Evolutionary conservation across 2,113 vertebrate genomes (phyloP).

Genomic region (Phrynocephalus versicolor): DNA sequence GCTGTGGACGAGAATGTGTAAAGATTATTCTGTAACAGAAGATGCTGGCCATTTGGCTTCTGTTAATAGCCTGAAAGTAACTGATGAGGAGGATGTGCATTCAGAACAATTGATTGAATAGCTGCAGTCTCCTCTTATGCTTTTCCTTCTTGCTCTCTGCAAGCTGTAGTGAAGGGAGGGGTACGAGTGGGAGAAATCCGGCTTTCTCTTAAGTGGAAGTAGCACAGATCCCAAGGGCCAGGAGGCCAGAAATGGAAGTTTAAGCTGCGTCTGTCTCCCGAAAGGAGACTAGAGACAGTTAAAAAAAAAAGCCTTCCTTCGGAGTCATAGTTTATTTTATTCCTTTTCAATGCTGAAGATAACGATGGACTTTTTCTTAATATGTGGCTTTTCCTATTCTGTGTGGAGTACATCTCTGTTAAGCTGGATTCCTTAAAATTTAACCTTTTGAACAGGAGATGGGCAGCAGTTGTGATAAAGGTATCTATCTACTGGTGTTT

Average conservation of each 20-base stretch:
- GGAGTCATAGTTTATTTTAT: conserved; percentile 62
- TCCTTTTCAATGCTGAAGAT: conserved; percentile 68
- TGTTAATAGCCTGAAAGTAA: conserved; percentile 82
- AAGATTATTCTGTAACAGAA: conserved; percentile 61
- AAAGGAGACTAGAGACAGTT: conserved; percentile 21
- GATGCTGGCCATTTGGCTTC: conserved; percentile 65
- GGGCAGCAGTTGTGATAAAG: conserved; percentile 97
- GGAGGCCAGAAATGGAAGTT: conserved; percentile 71
- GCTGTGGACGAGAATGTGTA: conserved; percentile 54
- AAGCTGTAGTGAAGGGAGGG: conserved; percentile 72
- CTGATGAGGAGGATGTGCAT: conserved; percentile 86
- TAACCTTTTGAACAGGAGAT: conserved; percentile 83
- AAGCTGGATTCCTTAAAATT: conserved; percentile 74
- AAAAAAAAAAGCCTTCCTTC: conserved; percentile 67
- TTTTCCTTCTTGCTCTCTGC: conserved; percentile 64
- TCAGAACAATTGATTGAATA: conserved; percentile 87
- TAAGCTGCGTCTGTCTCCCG: conserved; percentile 64
- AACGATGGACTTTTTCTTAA: conserved; percentile 75
- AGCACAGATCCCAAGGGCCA: conserved; percentile 76
- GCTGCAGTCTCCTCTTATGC: conserved; percentile 79
- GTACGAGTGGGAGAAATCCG: conserved; percentile 50
- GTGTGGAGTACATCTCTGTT: conserved; percentile 66
- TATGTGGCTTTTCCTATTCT: conserved; percentile 67
- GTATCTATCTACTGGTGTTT: conserved; percentile 75
- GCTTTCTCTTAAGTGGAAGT: conserved; percentile 68